Evolutionary conservation across 2,797 vertebrate genomes (phyloP), one percentile per base, ranked within the genome.

Genomic region (Myripristis murdjan): DNA sequence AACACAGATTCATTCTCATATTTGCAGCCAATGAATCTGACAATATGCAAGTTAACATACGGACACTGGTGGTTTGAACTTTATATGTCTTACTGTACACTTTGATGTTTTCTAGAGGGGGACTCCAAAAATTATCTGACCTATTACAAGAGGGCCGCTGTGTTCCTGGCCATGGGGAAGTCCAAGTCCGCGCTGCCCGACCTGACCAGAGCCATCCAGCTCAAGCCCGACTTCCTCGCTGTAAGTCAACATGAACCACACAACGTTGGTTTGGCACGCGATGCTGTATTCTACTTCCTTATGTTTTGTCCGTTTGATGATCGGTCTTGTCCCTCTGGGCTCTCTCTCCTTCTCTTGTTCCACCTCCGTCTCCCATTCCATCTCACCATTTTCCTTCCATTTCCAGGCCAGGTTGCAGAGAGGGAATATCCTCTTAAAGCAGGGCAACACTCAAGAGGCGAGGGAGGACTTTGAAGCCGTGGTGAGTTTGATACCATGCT

Each of bases 121-220:
- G 96, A 96, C 84, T 95, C 95, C 2, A 95, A 95, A 81, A 96
- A 96, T 72, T 96, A 96, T 84, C 86, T 96, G 84, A 96, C 96
- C 2, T 96, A 95, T 85, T 96, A 96, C 90, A 96, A 96, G 82
- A 88, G 96, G 44, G 96, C 96, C 2, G 94, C 96, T 0, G 95
- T 96, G 41, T 96, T 96, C 68, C 81, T 96, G 79, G 96, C 96
- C 0, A 95, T 96, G 96, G 96, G 96, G 2, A 96, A 95, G 76
- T 96, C 96, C 60, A 95, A 94, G 75, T 95, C 96, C 0, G 96
- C 96, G 0, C 87, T 96, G 39, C 96, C 96, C 0, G 96, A 96
- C 63, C 93, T 96, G 67, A 93, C 91, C 57, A 93, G 77, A 54
- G 95, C 95, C 70, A 96, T 96, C 70, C 92, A 95, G 41, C 95